phyloP scores from a whole-genome alignment of 1,140 invertebrate genomes.

The Drosophila oshimai region DNA sequence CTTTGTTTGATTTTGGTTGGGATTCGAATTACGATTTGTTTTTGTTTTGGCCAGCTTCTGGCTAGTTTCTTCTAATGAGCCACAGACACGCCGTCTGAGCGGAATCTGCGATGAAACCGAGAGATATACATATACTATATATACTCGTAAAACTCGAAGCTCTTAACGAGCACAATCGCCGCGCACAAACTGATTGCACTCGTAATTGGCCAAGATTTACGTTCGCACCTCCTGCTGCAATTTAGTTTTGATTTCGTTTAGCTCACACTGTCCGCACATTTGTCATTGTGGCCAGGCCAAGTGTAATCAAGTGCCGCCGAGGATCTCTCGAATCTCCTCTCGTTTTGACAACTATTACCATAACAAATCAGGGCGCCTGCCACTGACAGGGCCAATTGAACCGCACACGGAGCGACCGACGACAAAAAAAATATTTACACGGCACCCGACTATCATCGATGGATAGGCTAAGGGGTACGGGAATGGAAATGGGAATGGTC shows the following conservation, averaged over 20 bases:
- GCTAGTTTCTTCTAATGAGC: slow-evolving; percentile 26
- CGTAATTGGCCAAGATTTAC: slow-evolving; percentile 65
- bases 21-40: slow-evolving; percentile 6
- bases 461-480: slow-evolving; percentile 1
- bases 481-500: not conserved
- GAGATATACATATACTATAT: slow-evolving; percentile 4
- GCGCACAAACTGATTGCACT: slow-evolving; percentile 18
- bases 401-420: slow-evolving; percentile 41
- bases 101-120: slow-evolving; percentile 33
- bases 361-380: slow-evolving; percentile 75
- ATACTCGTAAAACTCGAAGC: slow-evolving; percentile 32
- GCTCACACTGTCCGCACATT: slow-evolving; percentile 2
- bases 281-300: slow-evolving; percentile 56
- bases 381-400: slow-evolving; percentile 76
- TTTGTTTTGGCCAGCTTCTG: slow-evolving; percentile 10
- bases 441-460: slow-evolving; percentile 52
- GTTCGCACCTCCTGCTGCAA: slow-evolving; percentile 25
- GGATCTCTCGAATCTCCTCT: slow-evolving; percentile 71
- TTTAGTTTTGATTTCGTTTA: slow-evolving; percentile 27
- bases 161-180: slow-evolving; percentile 49
- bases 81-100: slow-evolving; percentile 61
- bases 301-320: slow-evolving; percentile 74
- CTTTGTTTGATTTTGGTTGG: slow-evolving; percentile 27
- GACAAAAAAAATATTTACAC: slow-evolving; percentile 69
- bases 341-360: slow-evolving; percentile 78